Evolutionary conservation across 2,888 invertebrate species (phyloP), one percentile per base, ranked within the genome.

Genomic region (Amphipoea lucens): DNA sequence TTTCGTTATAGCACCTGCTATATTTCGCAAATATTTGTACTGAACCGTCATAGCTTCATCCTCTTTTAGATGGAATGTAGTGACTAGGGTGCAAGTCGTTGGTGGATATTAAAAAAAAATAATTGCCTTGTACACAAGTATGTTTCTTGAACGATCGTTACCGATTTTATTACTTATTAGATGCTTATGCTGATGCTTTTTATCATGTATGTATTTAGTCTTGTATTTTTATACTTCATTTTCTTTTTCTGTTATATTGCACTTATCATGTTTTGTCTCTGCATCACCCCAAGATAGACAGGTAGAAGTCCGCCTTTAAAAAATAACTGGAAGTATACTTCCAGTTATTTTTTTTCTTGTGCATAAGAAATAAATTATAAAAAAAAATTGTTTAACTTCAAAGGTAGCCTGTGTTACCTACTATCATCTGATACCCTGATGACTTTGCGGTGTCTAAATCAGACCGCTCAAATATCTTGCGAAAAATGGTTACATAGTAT

Each of bases 1-100:
- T 83, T 76, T 74, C 70, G 14, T 54, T 60, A 60, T 51, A 81
- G n/a, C 29, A 40, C 9, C 20, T 63, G 48, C 54, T 63, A 23
- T 81, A 57, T 72, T 40, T 80, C 14, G 68, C 57, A 14, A 69
- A 60, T 73, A 57, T 79, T 65, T 79, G 20, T 57, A 66, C 51
- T 60, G 14, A 40, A 17, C 29, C 40, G 23, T 23, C 66, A 29
- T n/a, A 48, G 36, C n/a, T 69, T 65, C 62, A 14, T 2, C 62
- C 17, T 48, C 1, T 54, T n/a, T 51, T 51, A 17, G 1, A 65
- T 12, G 20, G 11, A 81, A n/a, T 54, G 2, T n/a, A 60, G 17
- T 23, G 7, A 20, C 20, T 69, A 48, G 7, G 42, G 20, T 66
- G 60, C 9, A 23, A 69, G 6, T 51, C 20, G 9, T 12, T 20